Base-by-base conservation (phyloP, 1,140 invertebrate species). In the Pristionchus pacificus region DNA sequence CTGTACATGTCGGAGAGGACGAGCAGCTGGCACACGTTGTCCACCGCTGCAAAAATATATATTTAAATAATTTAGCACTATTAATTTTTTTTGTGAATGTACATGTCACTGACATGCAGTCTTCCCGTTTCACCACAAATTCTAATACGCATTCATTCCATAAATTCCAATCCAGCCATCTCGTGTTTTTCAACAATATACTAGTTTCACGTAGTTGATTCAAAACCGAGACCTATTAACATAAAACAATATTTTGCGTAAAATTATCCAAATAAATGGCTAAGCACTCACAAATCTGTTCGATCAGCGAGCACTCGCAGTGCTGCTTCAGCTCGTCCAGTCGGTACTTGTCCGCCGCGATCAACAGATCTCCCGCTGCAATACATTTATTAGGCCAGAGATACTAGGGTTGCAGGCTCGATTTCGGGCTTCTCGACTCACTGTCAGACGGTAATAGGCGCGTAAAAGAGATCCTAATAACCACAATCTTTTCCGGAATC, bases 321-420 rank as follows among this genome's bases (percentile, higher is more conserved):
- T 81, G 74, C 27, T 30, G 68, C 66, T 77, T 68, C 24, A 69
- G 38, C 49, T 65, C 60, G 14, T 65, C 68, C 10, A 61, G 75
- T 70, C 83, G 58, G 65, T 83, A 83, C 64, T 83, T 83, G 65
- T 83, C 81, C 30, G 81, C 81, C n/a, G 81, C 81, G 72, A 83
- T 81, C 10, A 83, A 64, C n/a, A 83, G 64, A 66, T 84, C 81
- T 55, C 74, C 78, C 2, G 82, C 38, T 49, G 38, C 6, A 49
- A 49, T 49, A 19, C n/a, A n/a, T n/a, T n/a, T n/a, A n/a, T n/a
- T n/a, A n/a, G n/a, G n/a, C n/a, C n/a, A n/a, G n/a, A n/a, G n/a
- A n/a, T n/a, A n/a, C n/a, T n/a, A n/a, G n/a, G n/a, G n/a, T n/a
- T n/a, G n/a, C n/a, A n/a, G n/a, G n/a, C n/a, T n/a, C n/a, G n/a